These are phyloP conservation scores for Lycorma delicatula DNA, from an alignment of 1,140 invertebrate species.

Conservation along the genomic window DNA sequence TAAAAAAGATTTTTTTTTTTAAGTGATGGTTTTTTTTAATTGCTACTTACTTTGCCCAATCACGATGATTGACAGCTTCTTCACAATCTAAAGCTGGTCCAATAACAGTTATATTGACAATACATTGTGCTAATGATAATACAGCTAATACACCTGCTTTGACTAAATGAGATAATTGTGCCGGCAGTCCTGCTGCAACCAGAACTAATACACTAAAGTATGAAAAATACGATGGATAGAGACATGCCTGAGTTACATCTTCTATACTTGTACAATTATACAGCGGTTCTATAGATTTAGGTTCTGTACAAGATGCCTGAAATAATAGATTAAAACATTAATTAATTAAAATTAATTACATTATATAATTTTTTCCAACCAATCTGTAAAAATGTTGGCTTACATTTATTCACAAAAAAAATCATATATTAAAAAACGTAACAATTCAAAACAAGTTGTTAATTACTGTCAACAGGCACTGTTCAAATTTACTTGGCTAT, in stretches of 20 bases:
- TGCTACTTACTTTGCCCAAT: constrained; percentile 31
- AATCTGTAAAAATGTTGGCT: too few relatives aligned
- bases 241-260: constrained; percentile 38
- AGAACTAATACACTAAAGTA: constrained; percentile 61
- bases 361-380: too few relatives aligned
- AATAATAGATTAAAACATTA: too few relatives aligned
- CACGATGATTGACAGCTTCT: constrained; percentile 39
- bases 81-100: constrained; percentile 48
- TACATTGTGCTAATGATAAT: constrained; percentile 50
- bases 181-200: constrained; percentile 59
- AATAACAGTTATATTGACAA: constrained; percentile 51
- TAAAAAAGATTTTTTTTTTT: constrained; percentile 34
- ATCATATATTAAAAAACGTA: too few relatives aligned
- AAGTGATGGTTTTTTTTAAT: not conserved
- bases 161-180: constrained; percentile 59
- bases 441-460: too few relatives aligned
- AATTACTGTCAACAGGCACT: too few relatives aligned
- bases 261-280: constrained; percentile 21
- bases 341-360: too few relatives aligned
- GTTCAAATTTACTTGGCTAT: too few relatives aligned
- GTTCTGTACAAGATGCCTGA: constrained; percentile 9
- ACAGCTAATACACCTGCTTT: constrained; percentile 55
- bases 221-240: constrained; percentile 65
- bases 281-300: not conserved
- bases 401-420: too few relatives aligned